These are phyloP conservation scores for Nephrotoma flavescens DNA, from an alignment of 2,888 invertebrate species.

Conservation along the genomic window DNA sequence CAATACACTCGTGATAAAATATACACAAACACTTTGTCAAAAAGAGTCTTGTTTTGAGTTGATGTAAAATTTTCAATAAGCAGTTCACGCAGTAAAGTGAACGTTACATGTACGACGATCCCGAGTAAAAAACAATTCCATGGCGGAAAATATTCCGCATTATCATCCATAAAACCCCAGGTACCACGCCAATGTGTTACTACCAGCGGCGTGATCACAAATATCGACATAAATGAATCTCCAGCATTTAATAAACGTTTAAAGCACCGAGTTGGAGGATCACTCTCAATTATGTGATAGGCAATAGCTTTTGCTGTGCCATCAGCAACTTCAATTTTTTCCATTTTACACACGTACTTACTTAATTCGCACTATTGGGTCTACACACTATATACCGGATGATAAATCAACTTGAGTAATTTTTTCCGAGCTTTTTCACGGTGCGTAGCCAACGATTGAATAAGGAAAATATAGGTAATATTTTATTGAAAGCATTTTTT, in stretches of 20 bases:
- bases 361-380: not conserved
- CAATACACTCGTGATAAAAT: conserved; percentile 23
- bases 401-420: not conserved
- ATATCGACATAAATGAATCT: conserved; percentile 13
- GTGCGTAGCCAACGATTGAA: not conserved
- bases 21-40: conserved; percentile 6
- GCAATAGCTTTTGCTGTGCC: not conserved
- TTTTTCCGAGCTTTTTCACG: not conserved
- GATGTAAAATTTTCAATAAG: conserved; percentile 17
- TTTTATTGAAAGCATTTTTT: not conserved
- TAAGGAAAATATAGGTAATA: not conserved
- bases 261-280: conserved; percentile 11
- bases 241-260: conserved; percentile 13
- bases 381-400: not conserved
- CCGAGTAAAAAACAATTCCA: conserved; percentile 34
- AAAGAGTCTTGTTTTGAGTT: conserved; percentile 9
- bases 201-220: conserved; percentile 29
- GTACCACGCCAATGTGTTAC: conserved; percentile 40
- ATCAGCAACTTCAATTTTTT: not conserved
- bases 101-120: conserved; percentile 37
- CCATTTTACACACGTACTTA: not conserved
- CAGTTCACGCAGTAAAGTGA: conserved; percentile 38
- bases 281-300: not conserved
- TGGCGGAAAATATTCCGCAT: conserved; percentile 34
- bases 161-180: conserved; percentile 36